These are phyloP conservation scores for Eufriesea mexicana DNA, from an alignment of 1,140 invertebrate genomes.

Conservation along the genomic window DNA sequence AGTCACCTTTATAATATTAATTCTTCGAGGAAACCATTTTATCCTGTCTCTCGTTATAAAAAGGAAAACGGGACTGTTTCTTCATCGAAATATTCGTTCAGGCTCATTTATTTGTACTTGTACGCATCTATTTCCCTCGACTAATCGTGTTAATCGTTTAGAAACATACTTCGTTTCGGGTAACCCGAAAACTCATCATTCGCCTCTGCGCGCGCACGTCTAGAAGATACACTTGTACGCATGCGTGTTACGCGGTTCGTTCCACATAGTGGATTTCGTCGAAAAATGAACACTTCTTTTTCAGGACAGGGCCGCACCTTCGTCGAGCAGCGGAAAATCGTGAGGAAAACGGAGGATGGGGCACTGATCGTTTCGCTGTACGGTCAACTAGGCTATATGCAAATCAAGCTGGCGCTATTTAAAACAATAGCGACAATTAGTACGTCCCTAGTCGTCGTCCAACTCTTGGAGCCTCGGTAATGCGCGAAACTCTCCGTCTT, in stretches of 20 bases:
- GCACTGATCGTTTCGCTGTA: not conserved
- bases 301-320: constrained; percentile 45
- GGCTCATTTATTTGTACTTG: constrained; percentile 19
- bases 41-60: not conserved
- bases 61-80: constrained; percentile 1
- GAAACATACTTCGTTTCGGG: not conserved
- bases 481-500: not conserved
- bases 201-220: constrained; percentile 17
- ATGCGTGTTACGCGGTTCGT: not conserved
- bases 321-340: constrained; percentile 31
- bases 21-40: not conserved
- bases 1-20: not conserved
- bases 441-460: not conserved
- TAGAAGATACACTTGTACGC: constrained; percentile 3
- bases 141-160: constrained; percentile 6
- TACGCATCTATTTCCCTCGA: constrained; percentile 18
- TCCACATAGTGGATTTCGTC: constrained; percentile 38
- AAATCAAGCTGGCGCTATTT: constrained; percentile 12
- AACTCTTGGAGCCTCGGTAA: not conserved
- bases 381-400: not conserved
- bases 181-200: constrained; percentile 12
- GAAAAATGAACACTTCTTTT: constrained; percentile 54
- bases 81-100: constrained; percentile 16
- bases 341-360: not conserved
- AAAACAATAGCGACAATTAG: constrained; percentile 32